A percentile compares a stretch with the other conserved stretches of the same genome.
These are phyloP conservation scores for Xyrauchen texanus DNA, from an alignment of 2,113 vertebrate genomes.

Conservation along the genomic window DNA sequence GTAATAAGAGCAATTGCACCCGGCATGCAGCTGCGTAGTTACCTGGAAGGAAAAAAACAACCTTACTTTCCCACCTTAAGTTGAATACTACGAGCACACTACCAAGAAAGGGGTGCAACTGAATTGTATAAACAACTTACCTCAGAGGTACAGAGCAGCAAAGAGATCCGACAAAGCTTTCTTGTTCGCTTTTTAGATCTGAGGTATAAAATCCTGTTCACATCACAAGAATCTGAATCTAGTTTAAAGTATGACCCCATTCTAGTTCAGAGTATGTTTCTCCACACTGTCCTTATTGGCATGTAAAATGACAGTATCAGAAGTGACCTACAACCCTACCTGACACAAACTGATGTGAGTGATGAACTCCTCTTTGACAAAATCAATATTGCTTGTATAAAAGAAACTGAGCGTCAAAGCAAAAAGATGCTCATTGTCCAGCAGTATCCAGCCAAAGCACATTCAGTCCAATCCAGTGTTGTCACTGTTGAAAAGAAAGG, in stretches of 20 bases:
- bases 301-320: neutral
- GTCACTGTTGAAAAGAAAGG: neutral
- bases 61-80: slow-evolving; percentile 23
- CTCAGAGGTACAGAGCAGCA: slow-evolving; percentile 4
- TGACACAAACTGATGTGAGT: neutral
- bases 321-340: neutral
- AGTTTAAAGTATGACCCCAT: slow-evolving; percentile 23
- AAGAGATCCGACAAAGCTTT: slow-evolving; percentile 30
- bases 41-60: slow-evolving; percentile 35
- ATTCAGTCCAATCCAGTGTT: neutral
- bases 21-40: slow-evolving; percentile 5
- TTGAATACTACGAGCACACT: slow-evolving; percentile 21
- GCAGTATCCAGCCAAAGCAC: neutral
- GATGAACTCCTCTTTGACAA: neutral
- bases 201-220: slow-evolving; percentile 23
- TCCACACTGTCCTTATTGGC: slow-evolving; percentile 13
- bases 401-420: neutral
- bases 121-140: slow-evolving; percentile 35
- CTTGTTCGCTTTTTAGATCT: slow-evolving; percentile 17
- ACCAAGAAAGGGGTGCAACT: slow-evolving; percentile 24
- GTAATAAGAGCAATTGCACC: neutral
- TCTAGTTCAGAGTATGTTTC: slow-evolving; percentile 26
- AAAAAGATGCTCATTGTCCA: neutral
- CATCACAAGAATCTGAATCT: slow-evolving; percentile 23
- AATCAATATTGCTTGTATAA: neutral